Conservation (phyloP, 2,797 vertebrate genomes). For the Acrocephalus scirpaceus region DNA sequence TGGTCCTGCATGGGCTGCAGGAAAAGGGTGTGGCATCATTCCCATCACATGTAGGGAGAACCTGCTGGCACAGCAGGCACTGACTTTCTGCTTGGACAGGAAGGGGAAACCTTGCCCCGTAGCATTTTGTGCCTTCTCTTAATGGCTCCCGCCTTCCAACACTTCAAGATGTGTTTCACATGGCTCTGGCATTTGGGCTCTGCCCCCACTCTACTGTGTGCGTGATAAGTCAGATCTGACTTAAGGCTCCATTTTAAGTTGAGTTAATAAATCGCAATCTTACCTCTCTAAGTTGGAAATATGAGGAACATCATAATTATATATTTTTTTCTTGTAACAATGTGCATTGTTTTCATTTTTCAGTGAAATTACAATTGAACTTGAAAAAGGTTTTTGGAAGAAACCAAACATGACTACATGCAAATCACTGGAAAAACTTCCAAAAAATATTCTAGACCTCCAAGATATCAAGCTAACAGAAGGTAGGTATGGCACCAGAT, state of each 20-base stretch:
- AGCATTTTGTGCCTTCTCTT: neutral
- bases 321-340: neutral
- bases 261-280: neutral
- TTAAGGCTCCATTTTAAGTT: neutral
- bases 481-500: slow-evolving; percentile 64
- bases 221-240: neutral
- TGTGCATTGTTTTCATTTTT: neutral
- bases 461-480: slow-evolving; percentile 60
- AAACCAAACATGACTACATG: slow-evolving; percentile 61
- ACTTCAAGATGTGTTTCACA: neutral
- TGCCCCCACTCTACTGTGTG: neutral
- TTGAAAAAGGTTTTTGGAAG: slow-evolving; percentile 65
- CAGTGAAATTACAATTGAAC: slow-evolving; percentile 65
- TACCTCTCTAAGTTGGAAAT: neutral
- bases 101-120: neutral
- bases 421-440: slow-evolving; percentile 58
- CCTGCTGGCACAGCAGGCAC: neutral
- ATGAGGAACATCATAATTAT: neutral
- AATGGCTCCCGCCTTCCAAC: neutral
- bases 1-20: neutral
- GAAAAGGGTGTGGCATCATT: neutral
- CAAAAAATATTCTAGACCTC: slow-evolving; percentile 70
- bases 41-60: neutral
- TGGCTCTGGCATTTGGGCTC: neutral
- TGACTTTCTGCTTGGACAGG: neutral